These are phyloP conservation scores for Pristionchus arcanus DNA, from an alignment of 2,888 invertebrate genomes.

Conservation along the genomic window DNA sequence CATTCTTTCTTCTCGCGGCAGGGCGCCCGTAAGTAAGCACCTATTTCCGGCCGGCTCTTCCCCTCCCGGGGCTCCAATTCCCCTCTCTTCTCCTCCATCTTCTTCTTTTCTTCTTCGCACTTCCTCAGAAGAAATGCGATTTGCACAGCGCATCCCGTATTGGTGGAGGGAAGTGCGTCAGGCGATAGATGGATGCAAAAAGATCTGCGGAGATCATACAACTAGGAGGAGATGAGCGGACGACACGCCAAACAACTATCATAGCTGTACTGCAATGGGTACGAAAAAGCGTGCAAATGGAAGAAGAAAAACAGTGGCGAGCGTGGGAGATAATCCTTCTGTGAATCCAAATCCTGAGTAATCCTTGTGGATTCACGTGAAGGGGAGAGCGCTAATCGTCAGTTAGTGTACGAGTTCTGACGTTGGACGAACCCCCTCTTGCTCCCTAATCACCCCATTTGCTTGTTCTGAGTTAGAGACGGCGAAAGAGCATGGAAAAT, in stretches of 20 bases:
- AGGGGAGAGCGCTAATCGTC: slow-evolving; percentile 9
- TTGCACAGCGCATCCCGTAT: not conserved
- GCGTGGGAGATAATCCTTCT: not conserved
- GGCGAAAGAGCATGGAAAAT: not conserved
- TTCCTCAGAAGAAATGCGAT: not conserved
- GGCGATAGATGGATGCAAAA: too few species aligned
- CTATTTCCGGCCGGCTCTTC: not conserved
- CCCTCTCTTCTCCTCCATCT: not conserved
- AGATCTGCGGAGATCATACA: too few species aligned
- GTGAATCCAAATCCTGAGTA: not conserved
- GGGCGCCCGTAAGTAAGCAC: not conserved
- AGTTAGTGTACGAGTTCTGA: not conserved
- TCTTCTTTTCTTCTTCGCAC: not conserved
- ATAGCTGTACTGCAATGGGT: not conserved
- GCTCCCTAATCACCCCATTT: slow-evolving; percentile 4
- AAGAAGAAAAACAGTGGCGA: not conserved
- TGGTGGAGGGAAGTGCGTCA: not conserved
- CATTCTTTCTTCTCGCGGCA: not conserved
- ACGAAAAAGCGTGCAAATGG: not conserved
- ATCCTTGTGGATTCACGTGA: slow-evolving; percentile 1
- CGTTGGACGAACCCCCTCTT: not conserved
- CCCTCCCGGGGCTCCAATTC: not conserved
- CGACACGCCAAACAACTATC: too few species aligned
- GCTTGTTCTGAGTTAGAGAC: not conserved
- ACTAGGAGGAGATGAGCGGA: too few species aligned